Conservation (phyloP, 1,140 invertebrate genomes). For the Dendrolimus kikuchii region DNA sequence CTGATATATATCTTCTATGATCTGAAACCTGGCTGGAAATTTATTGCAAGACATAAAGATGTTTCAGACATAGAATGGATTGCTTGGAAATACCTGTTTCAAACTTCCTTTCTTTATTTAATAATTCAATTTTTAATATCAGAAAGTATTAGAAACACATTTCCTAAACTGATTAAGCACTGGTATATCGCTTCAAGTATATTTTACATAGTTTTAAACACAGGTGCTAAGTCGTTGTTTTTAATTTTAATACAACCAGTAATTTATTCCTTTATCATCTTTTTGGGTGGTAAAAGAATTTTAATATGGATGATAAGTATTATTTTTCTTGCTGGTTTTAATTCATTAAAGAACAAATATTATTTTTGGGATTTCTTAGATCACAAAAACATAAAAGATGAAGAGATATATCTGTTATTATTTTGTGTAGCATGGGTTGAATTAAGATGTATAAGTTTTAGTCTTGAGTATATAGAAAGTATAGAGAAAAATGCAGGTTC, state of each 20-base stretch:
- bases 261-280: slow-evolving; percentile 41
- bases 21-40: slow-evolving; percentile 49
- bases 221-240: slow-evolving; percentile 44
- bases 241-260: slow-evolving; percentile 51
- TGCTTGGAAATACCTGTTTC: slow-evolving; percentile 59
- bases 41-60: slow-evolving; percentile 51
- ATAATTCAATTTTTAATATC: slow-evolving; percentile 49
- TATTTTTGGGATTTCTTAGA: slow-evolving; percentile 56
- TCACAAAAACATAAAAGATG: slow-evolving; percentile 44
- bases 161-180: slow-evolving; percentile 31
- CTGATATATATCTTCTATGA: slow-evolving; percentile 32
- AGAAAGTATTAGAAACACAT: slow-evolving; percentile 40
- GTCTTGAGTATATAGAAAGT: slow-evolving; percentile 48
- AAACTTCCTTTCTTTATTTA: slow-evolving; percentile 45
- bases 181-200: slow-evolving; percentile 61
- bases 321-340: slow-evolving; percentile 44
- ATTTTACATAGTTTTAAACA: slow-evolving; percentile 39
- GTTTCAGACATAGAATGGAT: slow-evolving; percentile 67
- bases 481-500: slow-evolving; percentile 5
- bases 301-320: slow-evolving; percentile 52
- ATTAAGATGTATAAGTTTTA: slow-evolving; percentile 63
- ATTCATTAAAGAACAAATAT: slow-evolving; percentile 56
- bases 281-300: slow-evolving; percentile 42
- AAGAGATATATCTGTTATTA: slow-evolving; percentile 62
- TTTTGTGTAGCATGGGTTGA: slow-evolving; percentile 61